These are phyloP conservation scores for Lepidotrigona ventralis DNA, from an alignment of 1,140 invertebrate genomes.

Conservation along the genomic window DNA sequence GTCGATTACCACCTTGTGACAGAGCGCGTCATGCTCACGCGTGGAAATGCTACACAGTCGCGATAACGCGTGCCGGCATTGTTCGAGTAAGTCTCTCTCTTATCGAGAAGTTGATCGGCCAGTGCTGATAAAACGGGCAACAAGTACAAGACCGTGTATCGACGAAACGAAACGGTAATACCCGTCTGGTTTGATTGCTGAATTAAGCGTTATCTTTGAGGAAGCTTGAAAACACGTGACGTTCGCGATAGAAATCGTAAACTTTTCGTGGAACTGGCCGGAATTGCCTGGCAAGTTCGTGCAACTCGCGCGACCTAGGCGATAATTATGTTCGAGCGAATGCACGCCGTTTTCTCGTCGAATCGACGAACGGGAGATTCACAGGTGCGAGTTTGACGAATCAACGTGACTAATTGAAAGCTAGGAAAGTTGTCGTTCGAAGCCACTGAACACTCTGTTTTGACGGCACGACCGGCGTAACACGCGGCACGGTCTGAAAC, in stretches of 20 bases:
- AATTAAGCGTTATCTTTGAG: constrained; percentile 23
- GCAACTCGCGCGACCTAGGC: not conserved
- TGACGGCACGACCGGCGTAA: constrained; percentile 18
- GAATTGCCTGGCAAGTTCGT: not conserved
- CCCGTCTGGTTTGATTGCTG: constrained; percentile 26
- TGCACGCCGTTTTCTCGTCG: not conserved
- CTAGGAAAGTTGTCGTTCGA: not conserved
- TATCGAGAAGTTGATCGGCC: constrained; percentile 38
- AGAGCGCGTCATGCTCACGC: not conserved
- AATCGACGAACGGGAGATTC: not conserved
- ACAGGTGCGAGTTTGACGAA: not conserved
- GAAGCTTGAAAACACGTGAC: not conserved
- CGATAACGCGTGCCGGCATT: constrained; percentile 22
- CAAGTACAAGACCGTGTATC: constrained; percentile 1
- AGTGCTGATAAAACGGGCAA: constrained; percentile 6
- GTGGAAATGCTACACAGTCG: not conserved
- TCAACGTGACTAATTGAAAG: not conserved
- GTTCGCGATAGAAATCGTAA: not conserved
- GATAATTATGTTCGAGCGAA: not conserved
- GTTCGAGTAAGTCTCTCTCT: not conserved
- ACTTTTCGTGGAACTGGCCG: not conserved
- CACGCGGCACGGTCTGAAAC: constrained; percentile 14
- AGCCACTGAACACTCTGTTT: constrained; percentile 18
- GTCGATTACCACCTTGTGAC: constrained; percentile 26
- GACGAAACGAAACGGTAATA: constrained; percentile 20